These are phyloP conservation scores for Rynchops niger DNA, from an alignment of 2,113 vertebrate species.

Conservation along the genomic window DNA sequence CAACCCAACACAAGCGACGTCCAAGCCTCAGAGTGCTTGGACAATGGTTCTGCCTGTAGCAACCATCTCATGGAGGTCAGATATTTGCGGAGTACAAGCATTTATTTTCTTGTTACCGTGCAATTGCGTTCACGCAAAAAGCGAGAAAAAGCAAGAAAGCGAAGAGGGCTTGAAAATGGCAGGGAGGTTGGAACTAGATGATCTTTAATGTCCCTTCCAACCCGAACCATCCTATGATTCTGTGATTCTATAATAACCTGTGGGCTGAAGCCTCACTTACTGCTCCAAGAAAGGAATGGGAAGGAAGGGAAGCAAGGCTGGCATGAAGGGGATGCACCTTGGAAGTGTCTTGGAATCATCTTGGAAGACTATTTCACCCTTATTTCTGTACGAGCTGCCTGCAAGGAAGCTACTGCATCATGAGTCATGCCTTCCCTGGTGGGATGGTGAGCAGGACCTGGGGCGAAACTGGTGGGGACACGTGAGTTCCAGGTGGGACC, in stretches of 20 bases:
- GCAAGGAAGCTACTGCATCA: rapidly evolving
- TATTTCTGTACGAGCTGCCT: background rate
- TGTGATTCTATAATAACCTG: background rate
- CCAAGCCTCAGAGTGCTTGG: background rate
- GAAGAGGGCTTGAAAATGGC: background rate
- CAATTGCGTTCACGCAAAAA: rapidly evolving
- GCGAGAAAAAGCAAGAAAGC: background rate
- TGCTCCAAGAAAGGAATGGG: background rate
- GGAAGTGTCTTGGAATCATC: background rate
- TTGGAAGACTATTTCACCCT: background rate
- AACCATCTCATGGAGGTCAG: rapidly evolving
- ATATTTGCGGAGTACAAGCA: background rate
- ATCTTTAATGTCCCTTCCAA: no score
- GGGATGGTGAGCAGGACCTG: rapidly evolving
- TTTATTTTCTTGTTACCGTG: background rate
- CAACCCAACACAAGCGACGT: rapidly evolving
- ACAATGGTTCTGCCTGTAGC: background rate
- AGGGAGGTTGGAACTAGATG: no score
- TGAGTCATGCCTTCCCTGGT: rapidly evolving
- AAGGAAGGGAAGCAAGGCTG: background rate
- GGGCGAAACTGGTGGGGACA: background rate
- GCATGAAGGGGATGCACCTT: background rate
- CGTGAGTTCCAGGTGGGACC: background rate
- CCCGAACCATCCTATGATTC: no score
- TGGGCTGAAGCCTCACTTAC: background rate